phyloP scores from a whole-genome alignment of 2,888 invertebrate species.

The Glomeris marginata region DNA sequence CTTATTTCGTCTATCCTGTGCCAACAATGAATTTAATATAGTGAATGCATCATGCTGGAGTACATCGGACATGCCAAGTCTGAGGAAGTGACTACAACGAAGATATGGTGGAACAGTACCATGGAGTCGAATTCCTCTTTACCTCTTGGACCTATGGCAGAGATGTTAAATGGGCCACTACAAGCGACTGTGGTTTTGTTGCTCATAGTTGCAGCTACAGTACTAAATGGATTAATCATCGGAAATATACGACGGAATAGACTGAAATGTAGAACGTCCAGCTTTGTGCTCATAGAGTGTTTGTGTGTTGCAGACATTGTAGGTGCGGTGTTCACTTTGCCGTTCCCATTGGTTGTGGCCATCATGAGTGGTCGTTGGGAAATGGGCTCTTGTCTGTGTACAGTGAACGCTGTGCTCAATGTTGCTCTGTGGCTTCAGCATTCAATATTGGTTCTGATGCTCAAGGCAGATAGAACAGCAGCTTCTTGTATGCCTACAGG shows the following conservation, averaged over 20 bases:
- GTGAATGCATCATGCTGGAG: no score
- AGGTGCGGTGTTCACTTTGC: conserved; percentile 22
- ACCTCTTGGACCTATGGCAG: not conserved
- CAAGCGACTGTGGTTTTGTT: conserved; percentile 4
- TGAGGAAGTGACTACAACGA: no score
- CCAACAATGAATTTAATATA: no score
- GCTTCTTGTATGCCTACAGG: conserved; percentile 22
- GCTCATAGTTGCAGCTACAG: conserved; percentile 18
- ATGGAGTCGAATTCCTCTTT: no score
- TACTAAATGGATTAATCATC: conserved; percentile 22
- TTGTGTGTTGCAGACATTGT: conserved; percentile 23
- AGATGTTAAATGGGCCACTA: conserved; percentile 1
- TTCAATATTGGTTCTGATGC: conserved; percentile 19
- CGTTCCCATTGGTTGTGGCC: conserved; percentile 21
- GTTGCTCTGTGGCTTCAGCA: conserved; percentile 24
- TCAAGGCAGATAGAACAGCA: conserved; percentile 20
- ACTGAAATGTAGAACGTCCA: conserved; percentile 22
- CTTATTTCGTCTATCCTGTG: no score
- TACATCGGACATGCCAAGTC: no score
- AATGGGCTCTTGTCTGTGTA: conserved; percentile 19
- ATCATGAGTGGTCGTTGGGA: conserved; percentile 20
- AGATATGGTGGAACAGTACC: no score
- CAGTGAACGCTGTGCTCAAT: conserved; percentile 21
- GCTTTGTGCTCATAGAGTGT: conserved; percentile 23
- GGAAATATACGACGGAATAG: conserved; percentile 21